Base-by-base conservation (phyloP, 2,797 vertebrate species). In the Aulostomus chinensis region DNA sequence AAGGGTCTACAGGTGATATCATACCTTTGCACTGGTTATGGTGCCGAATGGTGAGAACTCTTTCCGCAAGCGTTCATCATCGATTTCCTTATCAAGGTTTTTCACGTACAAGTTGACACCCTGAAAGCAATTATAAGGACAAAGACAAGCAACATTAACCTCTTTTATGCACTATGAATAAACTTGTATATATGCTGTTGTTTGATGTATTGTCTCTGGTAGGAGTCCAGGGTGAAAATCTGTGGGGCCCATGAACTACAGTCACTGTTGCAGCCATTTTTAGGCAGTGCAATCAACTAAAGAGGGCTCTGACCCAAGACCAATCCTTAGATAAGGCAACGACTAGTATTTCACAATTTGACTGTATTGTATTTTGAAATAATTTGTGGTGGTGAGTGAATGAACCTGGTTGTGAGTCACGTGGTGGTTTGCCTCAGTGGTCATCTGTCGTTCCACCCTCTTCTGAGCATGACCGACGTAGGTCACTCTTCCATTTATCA, bases 51-150 rank as follows among this genome's bases (percentile, higher is more conserved):
- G 90, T 0, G 82, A 76, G 37, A 93, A 93, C 58, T 92, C 91
- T 58, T 92, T 92, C 9, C 92, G 69, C 37, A 93, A 69, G 11
- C 89, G 88, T 47, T 93, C 91, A 6, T 92, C 92, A 58, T 99
- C 97, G 16, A 99, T 94, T n/a, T 95, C 95, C 63, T 99, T 96
- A 68, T 98, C 97, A 29, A 99, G 93, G 73, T 99, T 98, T 88
- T 98, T 98, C 73, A 98, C 96, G 0, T 98, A 99, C 71, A 99
- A 90, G 72, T 98, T 99, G 56, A 98, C 96, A 41, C 97, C 97
- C 96, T 99, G 48, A 33, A 58, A 50, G 52, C 1, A 30, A 65
- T 33, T 2, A 13, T 16, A 9, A 39, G 9, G 3, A 40, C n/a
- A 24, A n/a, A n/a, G n/a, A n/a, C n/a, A n/a, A n/a, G n/a, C n/a